Evolutionary conservation across 1,140 invertebrate species (phyloP).

Genomic region (Globodera rostochiensis): DNA sequence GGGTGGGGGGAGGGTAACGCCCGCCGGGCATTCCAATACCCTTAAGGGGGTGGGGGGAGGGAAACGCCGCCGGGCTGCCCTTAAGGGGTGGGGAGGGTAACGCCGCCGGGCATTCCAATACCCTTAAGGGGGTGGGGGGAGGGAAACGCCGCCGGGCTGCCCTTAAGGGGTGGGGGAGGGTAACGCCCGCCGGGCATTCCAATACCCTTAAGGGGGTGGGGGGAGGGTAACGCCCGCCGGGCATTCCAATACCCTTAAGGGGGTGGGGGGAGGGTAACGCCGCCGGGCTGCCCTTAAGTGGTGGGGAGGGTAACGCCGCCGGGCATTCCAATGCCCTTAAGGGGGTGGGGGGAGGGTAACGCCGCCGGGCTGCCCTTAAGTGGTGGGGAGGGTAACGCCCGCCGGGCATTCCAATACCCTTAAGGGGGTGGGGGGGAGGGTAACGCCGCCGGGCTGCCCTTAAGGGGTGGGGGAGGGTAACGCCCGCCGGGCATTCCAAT

Average conservation of each 20-base stretch:
- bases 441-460: neutral
- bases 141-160: too few relatives aligned
- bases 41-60: neutral
- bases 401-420: neutral
- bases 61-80: neutral
- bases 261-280: neutral
- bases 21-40: neutral
- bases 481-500: too few relatives aligned
- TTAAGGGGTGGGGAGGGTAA: neutral
- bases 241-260: constrained; percentile 1
- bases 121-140: neutral
- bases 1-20: neutral
- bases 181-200: too few relatives aligned
- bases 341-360: neutral
- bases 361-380: neutral
- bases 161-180: neutral
- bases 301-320: neutral
- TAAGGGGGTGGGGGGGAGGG: neutral
- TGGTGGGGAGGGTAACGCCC: neutral
- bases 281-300: neutral
- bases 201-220: constrained; percentile 5
- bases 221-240: neutral
- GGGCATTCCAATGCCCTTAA: neutral
- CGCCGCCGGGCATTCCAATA: too few relatives aligned
- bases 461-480: neutral